Conservation (phyloP, 2,888 invertebrate species). For the Sarcophaga rosellei region DNA sequence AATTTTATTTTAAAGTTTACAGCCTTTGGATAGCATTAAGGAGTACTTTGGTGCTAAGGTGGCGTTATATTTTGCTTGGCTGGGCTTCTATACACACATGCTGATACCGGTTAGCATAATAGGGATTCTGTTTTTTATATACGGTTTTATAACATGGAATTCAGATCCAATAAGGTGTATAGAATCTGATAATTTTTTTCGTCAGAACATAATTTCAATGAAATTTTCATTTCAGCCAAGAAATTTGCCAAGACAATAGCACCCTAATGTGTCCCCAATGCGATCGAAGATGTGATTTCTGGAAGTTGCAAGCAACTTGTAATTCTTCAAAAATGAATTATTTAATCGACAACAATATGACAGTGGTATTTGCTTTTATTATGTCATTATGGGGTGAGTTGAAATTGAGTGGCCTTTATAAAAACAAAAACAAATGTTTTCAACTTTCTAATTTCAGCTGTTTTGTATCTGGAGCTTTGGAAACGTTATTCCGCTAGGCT, state of each 20-base stretch:
- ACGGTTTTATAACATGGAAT: slow-evolving; percentile 82
- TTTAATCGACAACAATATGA: slow-evolving; percentile 91
- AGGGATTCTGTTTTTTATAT: slow-evolving; percentile 86
- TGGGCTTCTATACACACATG: slow-evolving; percentile 93
- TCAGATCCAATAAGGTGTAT: slow-evolving; percentile 81
- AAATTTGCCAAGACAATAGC: slow-evolving; percentile 83
- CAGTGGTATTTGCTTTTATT: slow-evolving; percentile 89
- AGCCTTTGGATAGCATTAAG: slow-evolving; percentile 89
- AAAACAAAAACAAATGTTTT: not conserved
- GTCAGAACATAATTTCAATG: too few relatives aligned
- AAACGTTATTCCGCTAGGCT: slow-evolving; percentile 89
- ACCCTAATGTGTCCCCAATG: slow-evolving; percentile 92
- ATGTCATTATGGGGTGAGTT: slow-evolving; percentile 90
- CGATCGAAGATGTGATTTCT: slow-evolving; percentile 88
- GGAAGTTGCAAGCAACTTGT: slow-evolving; percentile 88
- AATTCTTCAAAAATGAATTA: slow-evolving; percentile 88
- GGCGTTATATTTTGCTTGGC: slow-evolving; percentile 92
- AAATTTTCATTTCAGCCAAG: slow-evolving; percentile 79
- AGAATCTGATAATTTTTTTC: not conserved
- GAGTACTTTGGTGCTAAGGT: slow-evolving; percentile 90
- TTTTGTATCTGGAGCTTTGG: slow-evolving; percentile 91
- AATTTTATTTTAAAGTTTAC: slow-evolving; percentile 78
- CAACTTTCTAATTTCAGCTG: slow-evolving; percentile 79
- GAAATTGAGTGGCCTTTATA: not conserved
- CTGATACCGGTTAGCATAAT: slow-evolving; percentile 87